Conservation (phyloP, 1,140 invertebrate genomes). For the Trichogramma pretiosum region DNA sequence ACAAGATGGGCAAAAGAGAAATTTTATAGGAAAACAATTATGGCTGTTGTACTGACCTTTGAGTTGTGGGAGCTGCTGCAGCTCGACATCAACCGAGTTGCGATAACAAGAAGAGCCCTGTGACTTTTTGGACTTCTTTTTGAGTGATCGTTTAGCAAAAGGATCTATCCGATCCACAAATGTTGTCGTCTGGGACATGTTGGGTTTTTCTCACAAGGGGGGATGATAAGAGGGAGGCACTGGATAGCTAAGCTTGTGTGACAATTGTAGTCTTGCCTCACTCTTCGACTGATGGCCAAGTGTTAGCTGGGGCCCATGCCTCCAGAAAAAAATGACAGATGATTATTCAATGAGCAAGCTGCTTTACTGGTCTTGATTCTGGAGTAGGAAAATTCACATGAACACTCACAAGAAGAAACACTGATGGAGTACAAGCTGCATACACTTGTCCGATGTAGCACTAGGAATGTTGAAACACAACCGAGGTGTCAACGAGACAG, state of each 20-base stretch:
- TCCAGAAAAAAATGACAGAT: slow-evolving; percentile 5
- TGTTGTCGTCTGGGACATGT: slow-evolving; percentile 67
- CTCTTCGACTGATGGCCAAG: slow-evolving; percentile 16
- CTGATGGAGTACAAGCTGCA: no score
- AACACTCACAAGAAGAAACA: no score
- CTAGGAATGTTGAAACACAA: no score
- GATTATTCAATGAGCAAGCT: background rate
- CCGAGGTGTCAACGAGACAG: no score
- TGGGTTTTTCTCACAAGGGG: no score
- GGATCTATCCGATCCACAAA: slow-evolving; percentile 93
- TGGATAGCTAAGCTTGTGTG: slow-evolving; percentile 17
- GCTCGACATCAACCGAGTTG: slow-evolving; percentile 80
- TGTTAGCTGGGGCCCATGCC: slow-evolving; percentile 20
- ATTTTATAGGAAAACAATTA: background rate
- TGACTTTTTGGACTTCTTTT: slow-evolving; percentile 88
- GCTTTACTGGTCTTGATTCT: background rate
- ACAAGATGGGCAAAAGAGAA: background rate
- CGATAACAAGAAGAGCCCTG: slow-evolving; percentile 84
- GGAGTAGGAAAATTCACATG: no score
- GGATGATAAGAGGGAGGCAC: slow-evolving; percentile 31
- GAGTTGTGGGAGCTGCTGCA: slow-evolving; percentile 74
- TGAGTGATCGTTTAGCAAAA: slow-evolving; percentile 82
- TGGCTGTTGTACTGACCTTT: slow-evolving; percentile 59
- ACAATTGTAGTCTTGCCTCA: slow-evolving; percentile 20
- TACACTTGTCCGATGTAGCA: no score